A percentile compares a stretch with the other conserved stretches of the same genome.
Conservation (phyloP, 2,113 vertebrate genomes). For the Anthoscopus minutus region DNA sequence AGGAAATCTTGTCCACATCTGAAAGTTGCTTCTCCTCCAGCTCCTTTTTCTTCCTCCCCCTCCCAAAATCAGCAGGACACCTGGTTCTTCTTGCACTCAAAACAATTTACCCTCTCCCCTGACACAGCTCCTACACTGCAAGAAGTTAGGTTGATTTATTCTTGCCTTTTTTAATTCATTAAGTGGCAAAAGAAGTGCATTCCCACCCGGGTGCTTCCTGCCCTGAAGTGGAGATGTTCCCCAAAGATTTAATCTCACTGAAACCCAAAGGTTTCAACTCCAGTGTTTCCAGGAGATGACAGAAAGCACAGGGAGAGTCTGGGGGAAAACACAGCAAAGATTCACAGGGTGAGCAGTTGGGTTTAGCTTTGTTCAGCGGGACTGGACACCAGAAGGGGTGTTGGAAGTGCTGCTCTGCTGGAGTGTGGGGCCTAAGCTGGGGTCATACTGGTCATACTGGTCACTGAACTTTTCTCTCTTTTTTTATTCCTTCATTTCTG, state of each 20-base stretch:
- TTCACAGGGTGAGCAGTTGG: accelerated
- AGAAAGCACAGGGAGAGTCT: background rate
- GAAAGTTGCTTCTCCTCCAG: background rate
- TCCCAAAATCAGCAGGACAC: background rate
- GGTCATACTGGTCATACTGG: background rate
- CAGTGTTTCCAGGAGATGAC: background rate
- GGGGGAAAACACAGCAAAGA: accelerated
- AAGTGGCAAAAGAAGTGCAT: background rate
- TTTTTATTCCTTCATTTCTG: background rate
- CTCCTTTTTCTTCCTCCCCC: background rate
- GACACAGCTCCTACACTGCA: background rate
- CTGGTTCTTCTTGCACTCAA: accelerated
- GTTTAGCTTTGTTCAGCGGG: background rate
- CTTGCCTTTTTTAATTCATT: background rate
- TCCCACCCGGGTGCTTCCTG: background rate
- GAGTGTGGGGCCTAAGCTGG: background rate
- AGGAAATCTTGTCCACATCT: background rate
- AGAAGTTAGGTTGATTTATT: background rate
- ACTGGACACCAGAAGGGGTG: background rate
- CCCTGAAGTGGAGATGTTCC: background rate
- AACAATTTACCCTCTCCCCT: background rate
- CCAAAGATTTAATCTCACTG: background rate
- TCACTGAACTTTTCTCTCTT: background rate
- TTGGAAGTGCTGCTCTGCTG: background rate
- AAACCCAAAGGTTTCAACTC: background rate